Evolutionary conservation across 2,888 invertebrate genomes (phyloP).

Genomic region (Mellilla xanthometata): DNA sequence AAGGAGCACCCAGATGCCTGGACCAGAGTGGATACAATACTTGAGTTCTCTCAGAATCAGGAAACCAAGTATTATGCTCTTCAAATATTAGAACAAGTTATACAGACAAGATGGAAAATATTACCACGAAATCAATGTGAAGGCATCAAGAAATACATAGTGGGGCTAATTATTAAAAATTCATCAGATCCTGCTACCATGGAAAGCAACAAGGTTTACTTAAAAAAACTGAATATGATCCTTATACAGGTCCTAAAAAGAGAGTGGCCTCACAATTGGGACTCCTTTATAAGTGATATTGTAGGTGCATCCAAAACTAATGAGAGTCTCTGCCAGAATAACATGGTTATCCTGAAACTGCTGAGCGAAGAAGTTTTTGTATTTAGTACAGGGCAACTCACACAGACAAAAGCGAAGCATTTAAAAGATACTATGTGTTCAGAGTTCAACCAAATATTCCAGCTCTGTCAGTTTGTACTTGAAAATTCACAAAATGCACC

Average conservation of each 20-base stretch:
- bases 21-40: slow-evolving; percentile 99
- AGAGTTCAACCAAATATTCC: slow-evolving; percentile 99
- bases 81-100: slow-evolving; percentile 99
- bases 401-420: slow-evolving; percentile 99
- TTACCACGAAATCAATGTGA: slow-evolving; percentile 99
- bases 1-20: slow-evolving; percentile 99
- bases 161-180: slow-evolving; percentile 98
- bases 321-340: slow-evolving; percentile 99
- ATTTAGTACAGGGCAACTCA: slow-evolving; percentile 98
- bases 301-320: slow-evolving; percentile 99
- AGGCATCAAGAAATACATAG: slow-evolving; percentile 99
- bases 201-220: slow-evolving; percentile 97
- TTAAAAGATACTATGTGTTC: slow-evolving; percentile 99
- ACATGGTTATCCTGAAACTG: slow-evolving; percentile 98
- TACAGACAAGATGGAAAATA: slow-evolving; percentile 99
- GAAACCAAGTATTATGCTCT: slow-evolving; percentile 99
- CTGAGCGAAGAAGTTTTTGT: slow-evolving; percentile 99
- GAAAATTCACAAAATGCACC: slow-evolving; percentile 99
- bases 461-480: slow-evolving; percentile 98
- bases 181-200: slow-evolving; percentile 95
- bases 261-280: slow-evolving; percentile 99
- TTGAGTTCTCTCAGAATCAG: slow-evolving; percentile 98
- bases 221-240: slow-evolving; percentile 99
- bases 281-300: slow-evolving; percentile 99
- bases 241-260: slow-evolving; percentile 99